Evolutionary conservation across 1,140 invertebrate genomes (phyloP).

Genomic region (Agrypnia vestita): DNA sequence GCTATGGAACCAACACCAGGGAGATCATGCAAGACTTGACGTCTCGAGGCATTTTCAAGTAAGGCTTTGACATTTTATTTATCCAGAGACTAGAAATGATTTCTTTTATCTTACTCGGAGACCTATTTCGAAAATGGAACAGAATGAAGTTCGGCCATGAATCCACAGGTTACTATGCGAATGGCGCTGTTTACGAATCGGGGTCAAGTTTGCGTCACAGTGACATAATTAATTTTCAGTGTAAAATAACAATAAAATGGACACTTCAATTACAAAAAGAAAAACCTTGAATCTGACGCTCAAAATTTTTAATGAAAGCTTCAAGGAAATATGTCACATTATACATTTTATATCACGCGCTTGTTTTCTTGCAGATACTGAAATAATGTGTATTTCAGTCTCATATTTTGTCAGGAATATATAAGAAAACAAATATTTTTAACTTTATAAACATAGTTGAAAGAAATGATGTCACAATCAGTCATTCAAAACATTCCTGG

Average conservation of each 20-base stretch:
- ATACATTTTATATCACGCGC: too few relatives aligned
- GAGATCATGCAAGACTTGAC: slow-evolving; percentile 78
- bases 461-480: too few relatives aligned
- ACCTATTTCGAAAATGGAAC: slow-evolving; percentile 18
- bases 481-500: too few relatives aligned
- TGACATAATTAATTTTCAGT: not conserved
- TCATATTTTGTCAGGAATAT: too few relatives aligned
- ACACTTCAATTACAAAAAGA: too few relatives aligned
- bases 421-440: too few relatives aligned
- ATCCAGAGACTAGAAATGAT: not conserved
- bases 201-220: slow-evolving; percentile 42
- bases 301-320: too few relatives aligned
- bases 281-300: too few relatives aligned
- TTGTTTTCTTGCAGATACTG: too few relatives aligned
- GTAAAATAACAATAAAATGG: not conserved
- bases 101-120: not conserved
- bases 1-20: slow-evolving; percentile 80
- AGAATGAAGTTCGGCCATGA: slow-evolving; percentile 24
- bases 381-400: too few relatives aligned
- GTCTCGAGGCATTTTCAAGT: slow-evolving; percentile 64
- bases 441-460: too few relatives aligned
- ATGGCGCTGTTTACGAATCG: slow-evolving; percentile 35
- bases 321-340: too few relatives aligned
- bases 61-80: slow-evolving; percentile 20
- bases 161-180: slow-evolving; percentile 47